These are phyloP conservation scores for Capreolus pygargus DNA, from an alignment of 2,113 vertebrate genomes.

Conservation along the genomic window DNA sequence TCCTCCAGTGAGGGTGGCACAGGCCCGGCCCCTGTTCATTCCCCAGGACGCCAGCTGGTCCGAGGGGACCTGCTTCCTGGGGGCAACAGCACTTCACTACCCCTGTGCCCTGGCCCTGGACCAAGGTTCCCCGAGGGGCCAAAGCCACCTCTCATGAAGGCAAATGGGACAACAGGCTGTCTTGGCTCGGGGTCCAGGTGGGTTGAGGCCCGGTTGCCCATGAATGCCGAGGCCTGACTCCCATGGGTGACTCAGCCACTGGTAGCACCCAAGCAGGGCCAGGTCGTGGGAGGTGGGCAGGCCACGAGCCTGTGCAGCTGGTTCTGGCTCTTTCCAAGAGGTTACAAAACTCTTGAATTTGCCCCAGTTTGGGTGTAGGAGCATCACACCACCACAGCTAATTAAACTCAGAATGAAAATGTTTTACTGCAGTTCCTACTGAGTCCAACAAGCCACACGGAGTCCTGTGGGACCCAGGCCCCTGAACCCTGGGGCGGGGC, in stretches of 20 bases:
- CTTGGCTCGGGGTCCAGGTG: background rate
- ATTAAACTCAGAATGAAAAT: background rate
- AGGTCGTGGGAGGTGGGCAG: background rate
- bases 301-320: background rate
- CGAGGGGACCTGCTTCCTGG: background rate
- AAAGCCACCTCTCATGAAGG: background rate
- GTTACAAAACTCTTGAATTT: slow-evolving; percentile 42
- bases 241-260: background rate
- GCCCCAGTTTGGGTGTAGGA: slow-evolving; percentile 53
- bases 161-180: too few relatives aligned
- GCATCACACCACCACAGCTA: background rate
- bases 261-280: background rate
- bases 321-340: slow-evolving; percentile 7
- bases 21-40: background rate
- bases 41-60: background rate
- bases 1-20: background rate
- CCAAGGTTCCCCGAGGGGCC: background rate
- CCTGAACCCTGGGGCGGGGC: background rate
- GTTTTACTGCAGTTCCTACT: background rate
- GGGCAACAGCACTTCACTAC: background rate
- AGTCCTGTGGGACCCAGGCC: background rate
- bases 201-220: background rate
- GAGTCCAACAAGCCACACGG: background rate
- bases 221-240: background rate
- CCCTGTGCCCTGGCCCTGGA: background rate